phyloP scores from a whole-genome alignment of 2,797 vertebrate genomes.

The Peromyscus nudipes region DNA sequence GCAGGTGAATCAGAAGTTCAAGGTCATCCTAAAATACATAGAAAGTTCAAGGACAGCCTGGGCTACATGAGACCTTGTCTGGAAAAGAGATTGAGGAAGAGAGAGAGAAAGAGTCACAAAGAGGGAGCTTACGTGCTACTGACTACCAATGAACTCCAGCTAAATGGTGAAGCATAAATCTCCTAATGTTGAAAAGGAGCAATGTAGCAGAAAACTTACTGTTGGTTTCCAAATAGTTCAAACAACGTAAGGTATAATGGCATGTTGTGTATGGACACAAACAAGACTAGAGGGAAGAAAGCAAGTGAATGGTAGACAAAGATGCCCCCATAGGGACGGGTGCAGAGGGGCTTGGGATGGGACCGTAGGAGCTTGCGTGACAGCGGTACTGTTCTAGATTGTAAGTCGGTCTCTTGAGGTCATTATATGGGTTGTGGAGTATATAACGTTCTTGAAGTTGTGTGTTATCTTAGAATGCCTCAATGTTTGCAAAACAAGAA shows the following conservation, averaged over 20 bases:
- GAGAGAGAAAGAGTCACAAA: neutral
- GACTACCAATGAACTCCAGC: neutral
- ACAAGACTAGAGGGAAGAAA: conserved; percentile 23
- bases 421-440: neutral
- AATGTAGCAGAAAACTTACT: neutral
- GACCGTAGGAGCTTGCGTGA: neutral
- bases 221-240: neutral
- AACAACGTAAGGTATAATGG: neutral
- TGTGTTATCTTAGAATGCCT: conserved; percentile 21
- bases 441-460: neutral
- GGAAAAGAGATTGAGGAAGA: too few species aligned
- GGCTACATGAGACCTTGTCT: neutral
- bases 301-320: neutral
- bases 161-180: neutral
- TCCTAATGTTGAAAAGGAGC: neutral
- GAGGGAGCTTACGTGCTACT: neutral
- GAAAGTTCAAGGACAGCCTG: neutral
- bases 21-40: neutral
- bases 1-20: neutral
- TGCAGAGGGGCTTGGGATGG: neutral
- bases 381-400: neutral
- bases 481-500: conserved; percentile 50
- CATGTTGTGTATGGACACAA: conserved; percentile 4
- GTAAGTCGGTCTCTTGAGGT: neutral
- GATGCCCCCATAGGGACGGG: neutral